phyloP scores from a whole-genome alignment of 2,797 vertebrate species.

The Varecia variegata region DNA sequence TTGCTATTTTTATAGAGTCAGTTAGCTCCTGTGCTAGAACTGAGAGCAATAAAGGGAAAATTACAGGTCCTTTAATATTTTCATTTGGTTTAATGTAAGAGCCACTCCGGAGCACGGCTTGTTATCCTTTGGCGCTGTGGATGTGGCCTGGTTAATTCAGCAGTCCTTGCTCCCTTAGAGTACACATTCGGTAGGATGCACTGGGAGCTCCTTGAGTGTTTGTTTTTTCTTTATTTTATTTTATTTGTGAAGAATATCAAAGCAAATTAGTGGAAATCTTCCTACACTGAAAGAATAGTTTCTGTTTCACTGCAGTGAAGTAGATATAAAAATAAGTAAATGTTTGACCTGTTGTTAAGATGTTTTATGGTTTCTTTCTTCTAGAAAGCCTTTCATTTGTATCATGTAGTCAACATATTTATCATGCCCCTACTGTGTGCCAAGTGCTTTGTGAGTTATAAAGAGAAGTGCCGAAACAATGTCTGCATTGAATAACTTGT shows the following conservation, averaged over 20 bases:
- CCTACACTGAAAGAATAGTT: conserved; percentile 5
- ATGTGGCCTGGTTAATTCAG: neutral
- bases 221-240: neutral
- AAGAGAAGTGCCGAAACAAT: neutral
- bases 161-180: neutral
- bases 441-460: neutral
- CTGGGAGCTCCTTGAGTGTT: neutral
- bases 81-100: conserved; percentile 30
- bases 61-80: conserved; percentile 29
- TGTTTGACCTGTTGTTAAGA: neutral
- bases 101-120: neutral
- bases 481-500: neutral
- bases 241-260: neutral
- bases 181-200: neutral
- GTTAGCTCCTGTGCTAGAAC: neutral
- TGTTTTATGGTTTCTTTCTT: neutral
- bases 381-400: conserved; percentile 2
- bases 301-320: conserved; percentile 19
- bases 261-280: conserved; percentile 34
- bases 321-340: neutral
- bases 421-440: neutral
- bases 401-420: neutral
- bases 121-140: neutral
- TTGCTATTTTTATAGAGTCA: conserved; percentile 46
- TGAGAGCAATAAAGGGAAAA: conserved; percentile 10